These are phyloP conservation scores for Platycercus adscitus DNA, from an alignment of 2,113 vertebrate genomes.

Conservation along the genomic window DNA sequence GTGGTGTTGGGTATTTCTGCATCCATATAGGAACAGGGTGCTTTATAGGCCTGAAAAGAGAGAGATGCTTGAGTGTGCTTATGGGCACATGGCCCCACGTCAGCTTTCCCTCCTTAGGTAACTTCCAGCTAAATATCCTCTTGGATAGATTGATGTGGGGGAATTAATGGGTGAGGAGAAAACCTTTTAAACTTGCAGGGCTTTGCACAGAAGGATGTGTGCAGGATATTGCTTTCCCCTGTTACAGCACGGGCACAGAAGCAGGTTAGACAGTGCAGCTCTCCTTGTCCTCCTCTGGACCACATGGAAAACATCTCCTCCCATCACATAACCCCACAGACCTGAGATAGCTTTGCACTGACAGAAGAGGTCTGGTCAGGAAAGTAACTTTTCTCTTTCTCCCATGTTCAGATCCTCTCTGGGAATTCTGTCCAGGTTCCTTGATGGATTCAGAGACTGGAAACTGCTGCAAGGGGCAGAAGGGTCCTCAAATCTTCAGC, in stretches of 20 bases:
- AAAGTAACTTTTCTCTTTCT: neutral
- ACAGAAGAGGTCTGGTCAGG: neutral
- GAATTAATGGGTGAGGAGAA: neutral
- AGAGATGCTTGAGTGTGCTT: neutral
- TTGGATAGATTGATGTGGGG: neutral
- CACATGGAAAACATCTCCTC: neutral
- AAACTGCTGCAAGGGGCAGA: neutral
- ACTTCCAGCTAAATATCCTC: neutral
- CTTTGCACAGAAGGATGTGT: accelerated
- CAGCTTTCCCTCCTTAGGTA: neutral
- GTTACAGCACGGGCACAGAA: neutral
- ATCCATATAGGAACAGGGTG: neutral
- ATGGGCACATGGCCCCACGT: neutral
- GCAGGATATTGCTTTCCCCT: neutral
- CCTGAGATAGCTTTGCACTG: accelerated
- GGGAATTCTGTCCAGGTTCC: neutral
- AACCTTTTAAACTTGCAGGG: neutral
- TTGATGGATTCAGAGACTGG: neutral
- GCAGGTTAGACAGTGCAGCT: neutral
- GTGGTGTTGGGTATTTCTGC: neutral
- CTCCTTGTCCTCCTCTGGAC: neutral
- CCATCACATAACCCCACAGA: neutral
- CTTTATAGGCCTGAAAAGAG: neutral
- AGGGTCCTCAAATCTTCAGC: neutral
- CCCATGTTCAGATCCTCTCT: neutral